These are phyloP conservation scores for Chaetodon trifascialis DNA, from an alignment of 2,113 vertebrate species.

Conservation along the genomic window DNA sequence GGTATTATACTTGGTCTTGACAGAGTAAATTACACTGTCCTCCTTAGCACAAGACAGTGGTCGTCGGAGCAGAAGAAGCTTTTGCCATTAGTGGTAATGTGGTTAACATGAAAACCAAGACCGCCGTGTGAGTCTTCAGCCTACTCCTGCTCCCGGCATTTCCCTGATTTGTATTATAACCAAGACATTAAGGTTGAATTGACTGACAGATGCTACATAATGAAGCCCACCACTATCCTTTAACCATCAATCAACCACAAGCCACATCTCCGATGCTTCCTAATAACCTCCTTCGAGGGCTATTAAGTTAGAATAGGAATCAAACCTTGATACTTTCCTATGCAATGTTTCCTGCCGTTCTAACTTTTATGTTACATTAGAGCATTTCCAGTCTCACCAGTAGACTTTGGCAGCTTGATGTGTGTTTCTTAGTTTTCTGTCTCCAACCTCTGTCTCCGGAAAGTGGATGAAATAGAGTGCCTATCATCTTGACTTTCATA, in stretches of 20 bases:
- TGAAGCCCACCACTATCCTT: background rate
- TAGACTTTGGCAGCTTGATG: constrained; percentile 36
- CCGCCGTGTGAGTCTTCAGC: background rate
- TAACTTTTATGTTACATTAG: constrained; percentile 55
- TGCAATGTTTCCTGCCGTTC: constrained; percentile 40
- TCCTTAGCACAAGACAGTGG: background rate
- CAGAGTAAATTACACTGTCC: constrained; percentile 11
- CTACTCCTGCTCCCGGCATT: background rate
- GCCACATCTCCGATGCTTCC: constrained; percentile 16
- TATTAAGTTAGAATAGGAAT: constrained; percentile 39
- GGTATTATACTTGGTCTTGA: constrained; percentile 8
- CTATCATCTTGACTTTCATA: constrained; percentile 71
- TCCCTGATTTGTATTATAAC: background rate
- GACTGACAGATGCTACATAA: constrained; percentile 26
- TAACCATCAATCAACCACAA: constrained; percentile 36
- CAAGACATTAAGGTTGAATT: constrained; percentile 16
- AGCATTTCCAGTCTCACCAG: constrained; percentile 42
- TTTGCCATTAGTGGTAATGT: background rate
- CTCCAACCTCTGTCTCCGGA: constrained; percentile 65
- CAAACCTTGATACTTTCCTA: constrained; percentile 11
- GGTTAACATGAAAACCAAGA: background rate
- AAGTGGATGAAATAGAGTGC: constrained; percentile 70
- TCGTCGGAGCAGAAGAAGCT: background rate
- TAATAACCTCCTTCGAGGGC: constrained; percentile 32
- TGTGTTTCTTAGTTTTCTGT: constrained; percentile 63